Conservation (phyloP, 1,140 invertebrate genomes). For the Reticulitermes speratus region DNA sequence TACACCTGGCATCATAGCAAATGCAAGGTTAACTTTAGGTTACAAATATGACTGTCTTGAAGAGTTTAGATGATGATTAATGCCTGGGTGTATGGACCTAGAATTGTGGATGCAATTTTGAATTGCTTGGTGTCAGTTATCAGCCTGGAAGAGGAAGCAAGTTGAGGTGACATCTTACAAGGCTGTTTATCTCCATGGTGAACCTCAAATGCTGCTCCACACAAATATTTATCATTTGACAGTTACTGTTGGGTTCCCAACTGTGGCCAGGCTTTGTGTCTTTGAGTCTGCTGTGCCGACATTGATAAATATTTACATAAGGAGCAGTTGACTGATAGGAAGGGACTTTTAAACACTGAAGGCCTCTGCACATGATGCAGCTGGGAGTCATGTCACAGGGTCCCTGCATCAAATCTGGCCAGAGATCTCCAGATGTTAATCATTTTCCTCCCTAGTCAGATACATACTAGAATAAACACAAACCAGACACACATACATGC, state of each 20-base stretch:
- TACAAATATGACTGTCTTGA: no score
- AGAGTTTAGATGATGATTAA: no score
- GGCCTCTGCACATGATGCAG: constrained; percentile 7
- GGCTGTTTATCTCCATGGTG: background rate
- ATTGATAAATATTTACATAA: constrained; percentile 27
- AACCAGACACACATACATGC: no score
- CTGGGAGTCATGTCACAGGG: background rate
- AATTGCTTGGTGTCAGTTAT: background rate
- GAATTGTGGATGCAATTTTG: no score
- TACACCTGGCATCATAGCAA: no score
- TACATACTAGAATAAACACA: no score
- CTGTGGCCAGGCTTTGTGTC: constrained; percentile 24
- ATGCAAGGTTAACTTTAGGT: no score
- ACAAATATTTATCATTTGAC: constrained; percentile 28
- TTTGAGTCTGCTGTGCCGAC: constrained; percentile 23
- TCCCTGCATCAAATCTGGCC: background rate
- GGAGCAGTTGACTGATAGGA: constrained; percentile 21
- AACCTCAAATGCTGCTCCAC: background rate
- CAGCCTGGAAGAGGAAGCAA: background rate
- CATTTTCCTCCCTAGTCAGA: no score
- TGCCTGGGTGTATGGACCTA: no score
- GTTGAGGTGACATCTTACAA: background rate
- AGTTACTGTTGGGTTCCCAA: constrained; percentile 27
- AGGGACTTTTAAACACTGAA: constrained; percentile 1
- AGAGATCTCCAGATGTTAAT: no score